A percentile compares a stretch with the other conserved stretches of the same genome.
Evolutionary conservation across 1,140 invertebrate genomes (phyloP).

Genomic region (Listronotus bonariensis): DNA sequence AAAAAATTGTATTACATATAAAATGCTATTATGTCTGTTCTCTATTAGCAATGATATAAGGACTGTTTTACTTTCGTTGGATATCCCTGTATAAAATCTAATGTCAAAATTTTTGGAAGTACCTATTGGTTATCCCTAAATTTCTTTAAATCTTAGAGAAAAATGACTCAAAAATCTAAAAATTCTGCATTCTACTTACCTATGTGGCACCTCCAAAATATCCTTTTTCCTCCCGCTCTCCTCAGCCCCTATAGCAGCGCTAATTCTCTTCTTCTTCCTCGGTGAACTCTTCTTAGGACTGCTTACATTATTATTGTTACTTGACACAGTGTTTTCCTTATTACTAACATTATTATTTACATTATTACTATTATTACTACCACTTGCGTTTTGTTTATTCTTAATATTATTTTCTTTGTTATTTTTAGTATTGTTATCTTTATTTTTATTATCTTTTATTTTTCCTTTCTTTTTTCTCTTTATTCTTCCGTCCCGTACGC

Average conservation of each 20-base stretch:
- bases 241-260: slow-evolving; percentile 46
- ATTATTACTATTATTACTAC: background rate
- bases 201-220: slow-evolving; percentile 41
- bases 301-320: slow-evolving; percentile 2
- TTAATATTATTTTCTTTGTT: slow-evolving; percentile 3
- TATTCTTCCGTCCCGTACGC: slow-evolving; percentile 71
- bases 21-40: no score
- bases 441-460: slow-evolving; percentile 15
- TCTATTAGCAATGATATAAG: no score
- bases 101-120: no score
- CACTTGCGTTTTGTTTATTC: slow-evolving; percentile 1
- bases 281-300: slow-evolving; percentile 54
- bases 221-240: slow-evolving; percentile 47
- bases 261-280: slow-evolving; percentile 53
- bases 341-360: slow-evolving; percentile 54
- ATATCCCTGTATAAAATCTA: no score
- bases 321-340: no score
- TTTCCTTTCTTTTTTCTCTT: slow-evolving; percentile 55
- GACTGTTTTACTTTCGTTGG: no score
- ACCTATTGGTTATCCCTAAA: no score
- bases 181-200: no score
- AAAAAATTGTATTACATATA: no score
- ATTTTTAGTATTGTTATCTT: background rate
- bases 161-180: no score
- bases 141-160: no score